phyloP scores from a whole-genome alignment of 2,797 vertebrate genomes.

The Pseudochaenichthys georgianus region DNA sequence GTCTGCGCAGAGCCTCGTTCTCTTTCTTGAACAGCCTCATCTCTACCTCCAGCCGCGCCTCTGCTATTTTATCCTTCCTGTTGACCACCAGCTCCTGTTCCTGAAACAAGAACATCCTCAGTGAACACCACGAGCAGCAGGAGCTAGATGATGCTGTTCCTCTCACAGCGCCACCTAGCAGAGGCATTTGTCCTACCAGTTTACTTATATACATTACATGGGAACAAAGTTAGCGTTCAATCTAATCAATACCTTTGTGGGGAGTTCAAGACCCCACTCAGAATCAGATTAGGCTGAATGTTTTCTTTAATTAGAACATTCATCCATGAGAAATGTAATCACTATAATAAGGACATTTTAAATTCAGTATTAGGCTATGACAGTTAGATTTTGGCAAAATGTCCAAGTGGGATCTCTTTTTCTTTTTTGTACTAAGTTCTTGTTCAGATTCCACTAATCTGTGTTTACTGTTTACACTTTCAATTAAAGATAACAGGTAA shows the following conservation, averaged over 20 bases:
- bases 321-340: not conserved
- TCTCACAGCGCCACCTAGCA: not conserved
- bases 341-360: not conserved
- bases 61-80: slow-evolving; percentile 94
- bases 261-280: too few relatives aligned
- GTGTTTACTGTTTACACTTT: not conserved
- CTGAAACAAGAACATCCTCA: slow-evolving; percentile 71
- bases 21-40: slow-evolving; percentile 93
- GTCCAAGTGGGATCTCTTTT: too few relatives aligned
- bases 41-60: slow-evolving; percentile 93
- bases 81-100: slow-evolving; percentile 93
- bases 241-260: too few relatives aligned
- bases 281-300: too few relatives aligned
- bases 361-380: not conserved
- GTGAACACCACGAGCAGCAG: not conserved
- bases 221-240: too few relatives aligned
- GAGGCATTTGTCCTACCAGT: too few relatives aligned
- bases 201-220: too few relatives aligned
- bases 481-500: not conserved
- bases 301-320: not conserved
- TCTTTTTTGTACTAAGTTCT: not conserved
- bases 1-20: slow-evolving; percentile 96
- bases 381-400: not conserved
- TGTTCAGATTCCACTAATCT: not conserved
- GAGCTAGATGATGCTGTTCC: not conserved